These are phyloP conservation scores for Centruroides sculpturatus DNA, from an alignment of 1,140 invertebrate species.

Conservation along the genomic window DNA sequence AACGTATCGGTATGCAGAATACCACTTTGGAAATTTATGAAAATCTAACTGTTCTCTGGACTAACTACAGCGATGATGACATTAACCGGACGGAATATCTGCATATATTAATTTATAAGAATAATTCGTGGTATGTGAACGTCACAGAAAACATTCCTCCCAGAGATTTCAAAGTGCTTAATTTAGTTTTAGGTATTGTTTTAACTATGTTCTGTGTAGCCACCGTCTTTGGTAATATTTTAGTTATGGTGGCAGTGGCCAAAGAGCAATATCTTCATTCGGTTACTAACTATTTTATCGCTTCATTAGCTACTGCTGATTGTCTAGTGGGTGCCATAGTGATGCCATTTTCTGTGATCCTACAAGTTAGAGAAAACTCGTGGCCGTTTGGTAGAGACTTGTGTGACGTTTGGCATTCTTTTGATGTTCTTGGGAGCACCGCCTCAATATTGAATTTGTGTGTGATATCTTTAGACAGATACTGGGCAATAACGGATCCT, in stretches of 20 bases:
- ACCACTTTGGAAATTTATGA: too few species aligned
- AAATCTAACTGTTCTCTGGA: too few species aligned
- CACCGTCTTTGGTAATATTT: conserved; percentile 50
- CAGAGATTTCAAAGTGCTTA: too few species aligned
- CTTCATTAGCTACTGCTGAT: conserved; percentile 57
- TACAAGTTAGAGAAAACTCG: conserved; percentile 40
- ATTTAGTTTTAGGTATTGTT: conserved; percentile 16
- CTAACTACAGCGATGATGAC: too few species aligned
- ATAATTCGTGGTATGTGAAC: too few species aligned
- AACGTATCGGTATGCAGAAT: too few species aligned
- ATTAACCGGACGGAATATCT: too few species aligned
- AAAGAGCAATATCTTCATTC: conserved; percentile 52
- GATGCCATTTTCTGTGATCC: conserved; percentile 64
- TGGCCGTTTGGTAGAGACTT: conserved; percentile 40
- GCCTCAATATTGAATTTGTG: conserved; percentile 94
- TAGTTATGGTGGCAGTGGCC: conserved; percentile 53
- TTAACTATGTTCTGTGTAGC: conserved; percentile 42
- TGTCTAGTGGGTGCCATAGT: conserved; percentile 59
- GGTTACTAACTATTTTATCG: conserved; percentile 61
- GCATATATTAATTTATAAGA: too few species aligned
- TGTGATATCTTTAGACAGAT: conserved; percentile 89
- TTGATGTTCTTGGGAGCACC: conserved; percentile 90
- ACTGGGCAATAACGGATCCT: conserved; percentile 95
- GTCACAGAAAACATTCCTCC: too few species aligned
- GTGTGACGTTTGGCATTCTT: conserved; percentile 91